Base-by-base conservation (phyloP, 1,140 invertebrate genomes). In the Acromyrmex charruanus region DNA sequence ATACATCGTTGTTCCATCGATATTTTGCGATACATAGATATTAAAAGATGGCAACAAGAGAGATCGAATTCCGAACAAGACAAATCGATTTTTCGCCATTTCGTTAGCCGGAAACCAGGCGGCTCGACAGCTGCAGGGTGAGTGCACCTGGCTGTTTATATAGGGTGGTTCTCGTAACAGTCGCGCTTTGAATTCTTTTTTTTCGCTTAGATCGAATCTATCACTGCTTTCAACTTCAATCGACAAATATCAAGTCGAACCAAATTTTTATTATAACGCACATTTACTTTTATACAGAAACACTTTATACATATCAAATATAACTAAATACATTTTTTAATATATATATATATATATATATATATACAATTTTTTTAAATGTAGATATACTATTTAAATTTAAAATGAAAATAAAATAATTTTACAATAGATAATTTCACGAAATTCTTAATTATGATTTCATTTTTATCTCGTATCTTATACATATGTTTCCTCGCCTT, bases 81-180 rank as follows among this genome's bases (percentile, higher is more conserved):
- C 55, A 69, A 75, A 90, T 90, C 89, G 89, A 90, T 90, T 90
- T 90, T 81, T 86, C 79, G 65, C 14, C 71, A 71, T 88, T 89
- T 88, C 85, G 79, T 61, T 77, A 25, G 75, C 21, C 35, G 63
- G 77, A 82, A 75, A 35, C 61, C 86, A 85, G 80, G 87, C 88
- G 75, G 58, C 16, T 31, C 66, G 80, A 71, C 90, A 91, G 90
- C 90, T 91, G 89, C 77, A 31, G 51, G 72, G 61, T 79, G 53
- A 87, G 72, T 80, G 89, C 90, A 91, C 90, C 90, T 91, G 90
- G 90, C 80, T 65, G 61, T 75, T 74, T 85, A 84, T 81, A 87
- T 9, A 79, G 74, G 80, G 80, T 84, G 80, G 25, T 81, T 44
- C 55, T 72, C 10, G 80, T 31, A 82, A 74, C 80, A 39, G 21